These are phyloP conservation scores for Drosophila mayri DNA, from an alignment of 1,140 invertebrate genomes.

Conservation along the genomic window DNA sequence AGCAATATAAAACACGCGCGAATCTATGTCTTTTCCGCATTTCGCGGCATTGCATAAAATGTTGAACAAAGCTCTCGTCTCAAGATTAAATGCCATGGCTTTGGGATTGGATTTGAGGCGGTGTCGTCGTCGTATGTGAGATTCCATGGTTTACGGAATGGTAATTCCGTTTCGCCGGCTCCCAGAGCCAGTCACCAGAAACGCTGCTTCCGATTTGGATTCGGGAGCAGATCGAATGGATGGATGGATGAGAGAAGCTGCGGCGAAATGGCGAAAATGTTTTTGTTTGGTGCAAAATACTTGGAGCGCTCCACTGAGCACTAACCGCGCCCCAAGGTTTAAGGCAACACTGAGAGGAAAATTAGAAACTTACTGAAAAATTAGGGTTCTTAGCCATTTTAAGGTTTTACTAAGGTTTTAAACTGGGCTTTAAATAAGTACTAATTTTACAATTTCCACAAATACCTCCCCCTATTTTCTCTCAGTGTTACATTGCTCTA, in stretches of 20 bases:
- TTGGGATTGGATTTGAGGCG: conserved; percentile 11
- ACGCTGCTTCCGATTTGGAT: conserved; percentile 25
- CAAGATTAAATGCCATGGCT: conserved; percentile 16
- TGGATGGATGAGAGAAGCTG: conserved; percentile 43
- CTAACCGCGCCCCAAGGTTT: conserved; percentile 30
- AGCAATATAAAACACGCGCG: conserved; percentile 15
- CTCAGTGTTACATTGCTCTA: conserved; percentile 29
- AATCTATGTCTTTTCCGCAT: conserved; percentile 70
- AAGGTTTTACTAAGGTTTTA: too few species aligned
- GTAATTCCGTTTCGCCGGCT: conserved; percentile 34
- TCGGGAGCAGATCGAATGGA: conserved; percentile 16
- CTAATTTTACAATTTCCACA: too few species aligned
- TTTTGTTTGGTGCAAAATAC: conserved; percentile 57
- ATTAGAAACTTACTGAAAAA: too few species aligned
- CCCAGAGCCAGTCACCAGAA: conserved; percentile 48
- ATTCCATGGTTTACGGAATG: conserved; percentile 31
- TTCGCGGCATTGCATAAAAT: conserved; percentile 58
- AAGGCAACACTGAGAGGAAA: conserved; percentile 5
- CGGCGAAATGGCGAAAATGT: conserved; percentile 50
- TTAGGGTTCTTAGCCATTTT: neutral
- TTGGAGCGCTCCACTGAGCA: conserved; percentile 59
- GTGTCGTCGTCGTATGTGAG: conserved; percentile 29
- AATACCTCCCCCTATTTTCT: neutral
- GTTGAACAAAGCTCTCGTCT: conserved; percentile 40
- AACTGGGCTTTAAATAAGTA: too few species aligned